Percentiles rank a stretch among this genome's conserved stretches.
phyloP scores from a whole-genome alignment of 2,888 invertebrate genomes.

The Cyclophora punctaria region DNA sequence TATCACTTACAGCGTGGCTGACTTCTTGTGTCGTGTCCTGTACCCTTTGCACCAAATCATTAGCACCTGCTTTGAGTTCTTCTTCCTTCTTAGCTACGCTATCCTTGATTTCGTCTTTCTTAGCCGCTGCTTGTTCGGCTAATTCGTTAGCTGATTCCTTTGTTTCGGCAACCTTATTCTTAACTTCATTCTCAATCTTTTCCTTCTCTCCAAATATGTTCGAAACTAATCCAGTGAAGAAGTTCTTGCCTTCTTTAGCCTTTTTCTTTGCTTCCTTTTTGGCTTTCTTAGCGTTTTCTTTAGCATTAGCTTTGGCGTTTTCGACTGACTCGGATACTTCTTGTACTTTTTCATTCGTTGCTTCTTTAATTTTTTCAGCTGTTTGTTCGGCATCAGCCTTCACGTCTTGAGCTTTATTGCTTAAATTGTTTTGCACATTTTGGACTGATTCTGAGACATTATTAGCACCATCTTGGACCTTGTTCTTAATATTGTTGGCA shows the following conservation, averaged over 20 bases:
- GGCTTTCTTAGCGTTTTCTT: slow-evolving; percentile 40
- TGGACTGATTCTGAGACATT: slow-evolving; percentile 37
- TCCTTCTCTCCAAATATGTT: slow-evolving; percentile 67
- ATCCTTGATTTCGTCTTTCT: slow-evolving; percentile 48
- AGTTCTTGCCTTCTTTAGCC: slow-evolving; percentile 61
- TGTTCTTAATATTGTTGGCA: slow-evolving; percentile 38
- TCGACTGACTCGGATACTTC: slow-evolving; percentile 47
- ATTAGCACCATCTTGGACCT: slow-evolving; percentile 47
- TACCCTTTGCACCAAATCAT: slow-evolving; percentile 26
- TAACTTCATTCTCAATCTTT: slow-evolving; percentile 58
- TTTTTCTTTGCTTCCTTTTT: slow-evolving; percentile 59
- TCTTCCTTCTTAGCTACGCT: slow-evolving; percentile 37
- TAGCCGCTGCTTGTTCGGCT: slow-evolving; percentile 42
- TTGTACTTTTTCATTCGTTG: slow-evolving; percentile 41
- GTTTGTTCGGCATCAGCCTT: slow-evolving; percentile 40
- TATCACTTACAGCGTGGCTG: slow-evolving; percentile 30
- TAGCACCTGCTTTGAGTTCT: slow-evolving; percentile 36
- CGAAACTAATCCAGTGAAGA: slow-evolving; percentile 60
- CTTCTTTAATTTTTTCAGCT: slow-evolving; percentile 37
- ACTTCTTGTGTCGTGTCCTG: slow-evolving; percentile 35
- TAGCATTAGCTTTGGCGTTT: slow-evolving; percentile 41
- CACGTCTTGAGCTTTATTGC: slow-evolving; percentile 38
- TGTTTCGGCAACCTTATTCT: slow-evolving; percentile 49
- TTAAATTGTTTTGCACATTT: slow-evolving; percentile 37
- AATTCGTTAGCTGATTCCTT: slow-evolving; percentile 52